phyloP scores from a whole-genome alignment of 2,113 vertebrate species.

The Solenodon paradoxus region DNA sequence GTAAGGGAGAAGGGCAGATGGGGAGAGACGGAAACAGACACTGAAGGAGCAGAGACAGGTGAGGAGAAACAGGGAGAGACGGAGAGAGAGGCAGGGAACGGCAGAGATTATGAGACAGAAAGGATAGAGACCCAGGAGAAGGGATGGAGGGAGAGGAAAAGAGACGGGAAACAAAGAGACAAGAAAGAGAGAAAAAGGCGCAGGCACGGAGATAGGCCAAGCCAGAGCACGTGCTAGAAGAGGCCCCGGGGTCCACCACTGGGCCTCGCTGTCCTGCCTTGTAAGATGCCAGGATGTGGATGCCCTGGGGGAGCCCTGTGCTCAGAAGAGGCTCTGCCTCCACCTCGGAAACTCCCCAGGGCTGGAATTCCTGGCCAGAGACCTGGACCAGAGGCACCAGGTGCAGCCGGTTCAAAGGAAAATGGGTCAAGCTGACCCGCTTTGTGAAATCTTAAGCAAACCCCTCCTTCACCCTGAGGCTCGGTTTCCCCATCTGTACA shows the following conservation, averaged over 20 bases:
- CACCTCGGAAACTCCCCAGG: not conserved
- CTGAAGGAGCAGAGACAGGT: too few species aligned
- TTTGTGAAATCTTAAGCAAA: not conserved
- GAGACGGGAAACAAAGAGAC: too few species aligned
- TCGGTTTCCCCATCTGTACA: not conserved
- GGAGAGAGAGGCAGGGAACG: not conserved
- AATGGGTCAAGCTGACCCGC: not conserved
- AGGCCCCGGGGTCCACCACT: fast-evolving
- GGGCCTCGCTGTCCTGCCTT: not conserved
- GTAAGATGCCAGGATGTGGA: too few species aligned
- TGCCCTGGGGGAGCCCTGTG: fast-evolving
- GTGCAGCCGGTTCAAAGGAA: not conserved
- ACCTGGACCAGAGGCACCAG: too few species aligned
- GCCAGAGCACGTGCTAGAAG: not conserved
- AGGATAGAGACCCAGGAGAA: not conserved
- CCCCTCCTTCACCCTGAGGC: not conserved
- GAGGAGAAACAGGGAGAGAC: not conserved
- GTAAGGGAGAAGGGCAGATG: not conserved
- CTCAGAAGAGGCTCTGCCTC: not conserved
- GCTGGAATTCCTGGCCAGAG: not conserved
- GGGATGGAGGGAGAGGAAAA: fast-evolving
- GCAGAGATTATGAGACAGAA: not conserved
- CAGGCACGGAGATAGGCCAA: not conserved
- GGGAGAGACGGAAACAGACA: too few species aligned
- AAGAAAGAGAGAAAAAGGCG: not conserved